phyloP scores from a whole-genome alignment of 2,888 invertebrate species.

The Aphodius sticticus region DNA sequence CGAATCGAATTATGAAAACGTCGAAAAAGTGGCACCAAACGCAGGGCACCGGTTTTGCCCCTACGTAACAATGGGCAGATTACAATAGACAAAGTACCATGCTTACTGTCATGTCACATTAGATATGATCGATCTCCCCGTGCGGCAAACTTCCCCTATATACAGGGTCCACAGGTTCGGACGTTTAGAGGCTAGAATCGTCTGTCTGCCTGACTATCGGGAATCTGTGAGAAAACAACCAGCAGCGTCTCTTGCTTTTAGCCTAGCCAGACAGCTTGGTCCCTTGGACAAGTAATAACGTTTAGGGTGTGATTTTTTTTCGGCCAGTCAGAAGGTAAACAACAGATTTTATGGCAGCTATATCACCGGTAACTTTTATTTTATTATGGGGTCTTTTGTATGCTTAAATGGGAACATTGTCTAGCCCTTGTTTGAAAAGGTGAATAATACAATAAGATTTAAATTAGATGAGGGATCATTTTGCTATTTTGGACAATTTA shows the following conservation, averaged over 20 bases:
- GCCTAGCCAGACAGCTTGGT: conserved; percentile 18
- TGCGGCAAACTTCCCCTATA: conserved; percentile 14
- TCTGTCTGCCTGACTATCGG: not conserved
- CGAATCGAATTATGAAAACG: conserved; percentile 54
- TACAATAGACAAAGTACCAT: conserved; percentile 61
- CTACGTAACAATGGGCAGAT: conserved; percentile 58
- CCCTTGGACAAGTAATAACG: conserved; percentile 16
- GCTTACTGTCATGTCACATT: conserved; percentile 62
- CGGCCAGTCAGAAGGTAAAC: not conserved
- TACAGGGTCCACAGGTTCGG: not conserved
- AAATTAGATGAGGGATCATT: not conserved
- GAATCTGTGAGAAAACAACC: not conserved
- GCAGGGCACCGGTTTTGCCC: not conserved
- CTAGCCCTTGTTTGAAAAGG: not conserved
- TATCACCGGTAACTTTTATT: not conserved
- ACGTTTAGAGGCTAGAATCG: not conserved
- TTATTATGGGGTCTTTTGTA: not conserved
- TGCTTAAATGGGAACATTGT: not conserved
- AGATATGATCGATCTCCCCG: conserved; percentile 59
- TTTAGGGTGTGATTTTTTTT: conserved; percentile 30
- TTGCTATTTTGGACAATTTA: too few relatives aligned
- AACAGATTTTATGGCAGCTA: not conserved
- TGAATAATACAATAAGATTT: not conserved
- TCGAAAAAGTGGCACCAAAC: conserved; percentile 39
- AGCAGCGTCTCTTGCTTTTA: not conserved